Percentiles rank a stretch among this genome's conserved stretches.
phyloP scores from a whole-genome alignment of 2,888 invertebrate species.

The Crioceris asparagi region DNA sequence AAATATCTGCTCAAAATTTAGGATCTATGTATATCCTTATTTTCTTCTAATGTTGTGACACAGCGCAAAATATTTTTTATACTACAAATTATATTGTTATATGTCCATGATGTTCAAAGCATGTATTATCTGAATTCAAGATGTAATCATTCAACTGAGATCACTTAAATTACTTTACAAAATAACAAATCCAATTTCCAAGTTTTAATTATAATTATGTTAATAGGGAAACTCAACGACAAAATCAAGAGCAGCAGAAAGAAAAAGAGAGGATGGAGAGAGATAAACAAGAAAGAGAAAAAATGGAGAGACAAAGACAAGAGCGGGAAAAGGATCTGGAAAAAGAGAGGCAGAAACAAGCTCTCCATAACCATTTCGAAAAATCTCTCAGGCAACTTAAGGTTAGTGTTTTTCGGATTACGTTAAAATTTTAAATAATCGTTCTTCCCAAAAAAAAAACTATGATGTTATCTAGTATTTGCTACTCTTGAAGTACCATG shows the following conservation, averaged over 20 bases:
- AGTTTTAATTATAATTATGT: too few relatives aligned
- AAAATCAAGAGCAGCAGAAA: slow-evolving; percentile 57
- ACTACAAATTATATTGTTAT: too few relatives aligned
- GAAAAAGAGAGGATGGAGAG: slow-evolving; percentile 39
- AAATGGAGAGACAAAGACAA: slow-evolving; percentile 33
- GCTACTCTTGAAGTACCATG: slow-evolving; percentile 17
- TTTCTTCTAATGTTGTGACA: too few relatives aligned
- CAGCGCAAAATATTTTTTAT: too few relatives aligned
- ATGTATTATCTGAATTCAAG: too few relatives aligned
- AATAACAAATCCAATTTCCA: too few relatives aligned
- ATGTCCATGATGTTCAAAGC: too few relatives aligned
- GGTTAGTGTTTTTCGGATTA: slow-evolving; percentile 44
- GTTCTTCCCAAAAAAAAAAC: slow-evolving; percentile 3
- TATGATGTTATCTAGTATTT: slow-evolving; percentile 17
- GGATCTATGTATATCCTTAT: too few relatives aligned
- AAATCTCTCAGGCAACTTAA: slow-evolving; percentile 75
- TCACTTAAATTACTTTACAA: too few relatives aligned
- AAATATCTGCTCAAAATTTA: too few relatives aligned
- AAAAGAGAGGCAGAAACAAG: slow-evolving; percentile 54
- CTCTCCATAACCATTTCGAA: slow-evolving; percentile 82
- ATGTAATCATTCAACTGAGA: too few relatives aligned
- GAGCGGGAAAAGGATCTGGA: slow-evolving; percentile 36
- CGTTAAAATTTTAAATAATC: not conserved
- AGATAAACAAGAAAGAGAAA: slow-evolving; percentile 28
- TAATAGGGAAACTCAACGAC: slow-evolving; percentile 33